These are phyloP conservation scores for Actenoides lindsayi DNA, from an alignment of 2,113 vertebrate genomes.

Conservation along the genomic window DNA sequence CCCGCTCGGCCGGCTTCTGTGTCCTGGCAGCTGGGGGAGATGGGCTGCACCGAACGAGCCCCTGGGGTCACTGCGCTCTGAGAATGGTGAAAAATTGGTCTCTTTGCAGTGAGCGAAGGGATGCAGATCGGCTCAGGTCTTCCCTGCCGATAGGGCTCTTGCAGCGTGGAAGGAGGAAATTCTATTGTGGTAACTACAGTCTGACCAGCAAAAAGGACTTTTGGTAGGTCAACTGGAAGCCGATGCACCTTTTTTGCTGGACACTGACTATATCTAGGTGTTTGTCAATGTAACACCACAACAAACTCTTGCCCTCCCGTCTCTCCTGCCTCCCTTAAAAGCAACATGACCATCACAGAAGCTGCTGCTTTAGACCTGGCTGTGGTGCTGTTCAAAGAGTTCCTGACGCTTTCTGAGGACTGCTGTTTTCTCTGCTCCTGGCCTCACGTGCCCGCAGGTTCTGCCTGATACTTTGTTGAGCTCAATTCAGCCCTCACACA, in stretches of 20 bases:
- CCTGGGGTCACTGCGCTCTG: background rate
- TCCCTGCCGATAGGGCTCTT: fast-evolving
- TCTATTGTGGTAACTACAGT: fast-evolving
- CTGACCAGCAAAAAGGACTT: background rate
- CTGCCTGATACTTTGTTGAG: background rate
- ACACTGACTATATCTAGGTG: background rate
- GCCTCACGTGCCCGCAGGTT: background rate
- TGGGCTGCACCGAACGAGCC: background rate
- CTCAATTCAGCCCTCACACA: background rate
- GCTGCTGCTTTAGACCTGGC: background rate
- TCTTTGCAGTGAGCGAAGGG: background rate
- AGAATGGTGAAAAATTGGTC: background rate
- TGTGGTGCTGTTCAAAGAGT: background rate
- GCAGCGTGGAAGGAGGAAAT: background rate
- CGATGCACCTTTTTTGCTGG: fast-evolving
- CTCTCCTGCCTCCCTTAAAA: background rate
- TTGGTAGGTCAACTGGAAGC: background rate
- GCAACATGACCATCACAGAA: background rate
- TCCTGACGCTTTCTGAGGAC: background rate
- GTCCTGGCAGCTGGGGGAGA: background rate
- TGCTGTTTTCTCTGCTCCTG: background rate
- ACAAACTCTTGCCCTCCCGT: background rate
- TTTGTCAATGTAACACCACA: background rate
- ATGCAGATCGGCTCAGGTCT: background rate
- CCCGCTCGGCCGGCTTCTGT: fast-evolving